Base-by-base conservation (phyloP, 2,113 vertebrate species). In the Alectura lathami region DNA sequence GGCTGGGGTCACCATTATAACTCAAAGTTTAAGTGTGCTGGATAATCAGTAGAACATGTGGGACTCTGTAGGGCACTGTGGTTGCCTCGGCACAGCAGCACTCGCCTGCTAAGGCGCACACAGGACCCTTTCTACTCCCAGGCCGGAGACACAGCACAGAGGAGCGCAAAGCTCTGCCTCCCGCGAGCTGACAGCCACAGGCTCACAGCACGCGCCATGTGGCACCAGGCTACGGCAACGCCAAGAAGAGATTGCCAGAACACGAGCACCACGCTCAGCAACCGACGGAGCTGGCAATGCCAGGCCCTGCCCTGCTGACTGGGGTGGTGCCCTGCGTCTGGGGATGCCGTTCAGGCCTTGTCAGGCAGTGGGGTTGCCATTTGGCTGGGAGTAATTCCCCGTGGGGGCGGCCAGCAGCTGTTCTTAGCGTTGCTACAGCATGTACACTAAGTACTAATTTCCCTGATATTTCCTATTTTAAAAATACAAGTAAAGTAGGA, bases 1-100 rank as follows among this genome's bases (percentile, higher is more conserved):
- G 91, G 94, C 92, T 67, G 60, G 87, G 95, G 88, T 92, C 89
- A 90, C 67, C 79, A 82, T 93, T 85, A 93, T 89, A 95, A 95
- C 91, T 96, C 94, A 91, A 96, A 77, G 30, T 88, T 82, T 70
- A 77, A 95, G 79, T 78, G 63, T 53, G 77, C 73, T 74, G 72
- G 63, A 81, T 83, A 91, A 95, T 91, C 89, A 89, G 69, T 34
- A 73, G 83, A 96, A 83, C 87, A 88, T 97, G 76, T 75, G 62
- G 68, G 54, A n/a, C 75, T 88, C 73, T 73, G 77, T 68, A 20
- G 88, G 81, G 91, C 51, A 60, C 42, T 34, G 69, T 12, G 70
- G 36, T 66, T 79, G 69, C 89, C 83, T 63, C 18, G 1, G 60
- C 22, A 3, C 2, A 81, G 74, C 86, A 68, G 95, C 47, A 22